Percentiles rank a stretch among this genome's conserved stretches.
Evolutionary conservation across 1,140 invertebrate genomes (phyloP).

Genomic region (Ditylenchus dipsaci): DNA sequence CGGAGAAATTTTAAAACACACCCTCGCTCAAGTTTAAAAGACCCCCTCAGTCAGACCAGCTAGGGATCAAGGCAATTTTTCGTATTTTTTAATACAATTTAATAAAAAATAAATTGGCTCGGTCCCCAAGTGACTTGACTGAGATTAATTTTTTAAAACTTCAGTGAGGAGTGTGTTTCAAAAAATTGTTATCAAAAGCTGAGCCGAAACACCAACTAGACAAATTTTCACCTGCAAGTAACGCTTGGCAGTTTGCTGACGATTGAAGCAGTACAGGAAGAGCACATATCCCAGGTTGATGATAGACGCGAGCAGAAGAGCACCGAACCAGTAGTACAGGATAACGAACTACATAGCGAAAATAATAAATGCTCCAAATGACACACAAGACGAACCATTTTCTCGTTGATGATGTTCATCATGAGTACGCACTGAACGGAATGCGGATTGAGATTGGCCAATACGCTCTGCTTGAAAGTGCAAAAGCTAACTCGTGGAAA

Average conservation of each 20-base stretch:
- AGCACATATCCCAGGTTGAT: neutral
- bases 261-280: neutral
- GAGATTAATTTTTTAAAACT: no score
- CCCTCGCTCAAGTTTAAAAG: no score
- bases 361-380: no score
- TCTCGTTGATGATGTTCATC: conserved; percentile 9
- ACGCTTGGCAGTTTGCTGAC: neutral
- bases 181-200: no score
- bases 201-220: no score
- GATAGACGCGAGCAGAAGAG: neutral
- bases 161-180: no score
- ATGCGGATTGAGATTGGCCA: neutral
- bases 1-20: no score
- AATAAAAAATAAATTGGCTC: no score
- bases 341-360: neutral
- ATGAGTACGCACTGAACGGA: conserved; percentile 5
- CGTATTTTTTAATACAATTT: no score
- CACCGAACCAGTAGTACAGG: conserved; percentile 3
- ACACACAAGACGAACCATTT: neutral
- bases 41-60: no score
- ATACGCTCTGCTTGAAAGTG: neutral
- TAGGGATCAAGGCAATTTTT: no score
- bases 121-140: no score
- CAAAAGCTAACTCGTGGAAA: conserved; percentile 6
- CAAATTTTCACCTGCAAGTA: neutral